Evolutionary conservation across 1,140 invertebrate species (phyloP), one percentile per base, ranked within the genome.

Genomic region (Microvelia longipes): DNA sequence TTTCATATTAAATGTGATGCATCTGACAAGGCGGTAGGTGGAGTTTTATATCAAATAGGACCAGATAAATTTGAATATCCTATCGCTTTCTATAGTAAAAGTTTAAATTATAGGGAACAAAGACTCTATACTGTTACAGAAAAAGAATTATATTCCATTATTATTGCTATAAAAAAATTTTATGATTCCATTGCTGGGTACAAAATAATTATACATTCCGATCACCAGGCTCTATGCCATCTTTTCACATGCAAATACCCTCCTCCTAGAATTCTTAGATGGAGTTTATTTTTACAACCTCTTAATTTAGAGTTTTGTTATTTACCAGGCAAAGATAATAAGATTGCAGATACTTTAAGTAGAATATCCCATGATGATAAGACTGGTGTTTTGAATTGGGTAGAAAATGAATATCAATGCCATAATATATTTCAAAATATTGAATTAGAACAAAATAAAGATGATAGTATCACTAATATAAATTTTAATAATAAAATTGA

Each of bases 141-240:
- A 65, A 65, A 65, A 27, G 63, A 65, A 27, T 27, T 65, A 27
- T 65, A 5, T n/a, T n/a, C 63, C 24, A 65, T 65, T 5, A 65
- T 65, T 13, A 27, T 65, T 5, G 63, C 63, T 5, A 24, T 65
- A 27, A n/a, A 27, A 27, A 65, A 65, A 24, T 65, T 65, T 27
- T 65, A 11, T 24, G 63, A 65, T 24, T 5, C 26, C 2, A 24
- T 65, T 5, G 63, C 63, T 24, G 26, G 63, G 2, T 24, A 27
- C 24, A 27, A 65, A 27, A 50, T 50, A 11, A 19, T 50, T 50
- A 50, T 50, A 11, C 35, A 50, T 19, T 50, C 35, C 35, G 19
- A 50, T 50, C 35, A 50, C 19, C 35, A 50, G 35, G 35, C 35
- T 50, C 19, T 50, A 19, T 11, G 35, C 19, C 35, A 50, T 50